These are phyloP conservation scores for Bombus terrestris DNA, from an alignment of 1,140 invertebrate species.

Conservation along the genomic window DNA sequence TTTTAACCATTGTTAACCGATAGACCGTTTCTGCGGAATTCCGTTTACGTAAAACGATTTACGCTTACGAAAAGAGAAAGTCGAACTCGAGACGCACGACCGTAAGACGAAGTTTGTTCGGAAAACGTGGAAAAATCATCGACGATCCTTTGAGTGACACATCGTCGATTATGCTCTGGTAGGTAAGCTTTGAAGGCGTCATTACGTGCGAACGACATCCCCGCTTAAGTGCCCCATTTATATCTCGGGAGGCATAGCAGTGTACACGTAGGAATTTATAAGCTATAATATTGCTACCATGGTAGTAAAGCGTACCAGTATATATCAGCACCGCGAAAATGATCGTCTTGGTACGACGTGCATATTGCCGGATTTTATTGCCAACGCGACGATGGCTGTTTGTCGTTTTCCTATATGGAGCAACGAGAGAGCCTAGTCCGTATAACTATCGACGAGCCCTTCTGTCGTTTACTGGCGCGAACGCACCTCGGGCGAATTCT, in stretches of 20 bases:
- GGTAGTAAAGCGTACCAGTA: constrained; percentile 76
- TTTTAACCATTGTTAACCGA: background rate
- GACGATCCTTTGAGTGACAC: constrained; percentile 36
- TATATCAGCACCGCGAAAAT: constrained; percentile 75
- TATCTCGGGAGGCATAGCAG: constrained; percentile 63
- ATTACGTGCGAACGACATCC: constrained; percentile 74
- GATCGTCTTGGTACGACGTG: constrained; percentile 56
- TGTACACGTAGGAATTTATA: constrained; percentile 76
- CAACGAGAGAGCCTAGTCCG: constrained; percentile 37
- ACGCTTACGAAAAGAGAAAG: no score
- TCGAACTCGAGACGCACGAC: no score
- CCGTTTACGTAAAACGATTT: background rate
- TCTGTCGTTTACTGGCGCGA: constrained; percentile 16
- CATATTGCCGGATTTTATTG: constrained; percentile 73
- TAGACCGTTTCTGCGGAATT: background rate
- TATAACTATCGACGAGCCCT: constrained; percentile 43
- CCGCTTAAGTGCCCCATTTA: constrained; percentile 74
- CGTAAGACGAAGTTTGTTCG: background rate
- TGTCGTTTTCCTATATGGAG: constrained; percentile 64
- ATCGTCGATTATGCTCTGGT: constrained; percentile 48
- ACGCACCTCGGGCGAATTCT: constrained; percentile 30
- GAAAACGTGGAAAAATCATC: constrained; percentile 37
- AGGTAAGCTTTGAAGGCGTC: constrained; percentile 69
- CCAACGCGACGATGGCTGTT: constrained; percentile 48
- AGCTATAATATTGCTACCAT: constrained; percentile 78